Conservation (phyloP, 2,888 invertebrate species). For the Diadegma fenestrale region DNA sequence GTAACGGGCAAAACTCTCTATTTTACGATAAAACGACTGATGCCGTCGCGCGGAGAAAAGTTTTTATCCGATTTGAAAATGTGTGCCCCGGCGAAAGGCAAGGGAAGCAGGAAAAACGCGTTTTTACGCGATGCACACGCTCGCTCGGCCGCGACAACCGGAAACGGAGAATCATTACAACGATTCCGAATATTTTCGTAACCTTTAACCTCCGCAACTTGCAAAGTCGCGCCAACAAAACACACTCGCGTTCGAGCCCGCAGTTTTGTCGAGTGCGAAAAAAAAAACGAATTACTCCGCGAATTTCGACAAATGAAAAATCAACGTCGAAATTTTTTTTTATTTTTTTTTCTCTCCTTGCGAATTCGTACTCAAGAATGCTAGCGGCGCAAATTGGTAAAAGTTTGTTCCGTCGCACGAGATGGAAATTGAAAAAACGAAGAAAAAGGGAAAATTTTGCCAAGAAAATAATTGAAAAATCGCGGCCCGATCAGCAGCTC, state of each 20-base stretch:
- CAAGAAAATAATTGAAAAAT: slow-evolving; percentile 53
- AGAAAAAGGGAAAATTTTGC: slow-evolving; percentile 37
- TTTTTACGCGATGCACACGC: neutral
- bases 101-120: neutral
- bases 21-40: slow-evolving; percentile 44
- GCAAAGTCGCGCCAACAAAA: neutral
- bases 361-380: neutral
- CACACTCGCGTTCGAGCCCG: neutral
- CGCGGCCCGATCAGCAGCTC: slow-evolving; percentile 39
- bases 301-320: slow-evolving; percentile 10
- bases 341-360: neutral
- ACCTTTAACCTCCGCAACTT: neutral
- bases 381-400: slow-evolving; percentile 7
- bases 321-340: neutral
- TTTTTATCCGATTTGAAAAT: slow-evolving; percentile 38
- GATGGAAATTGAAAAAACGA: slow-evolving; percentile 9
- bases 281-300: neutral
- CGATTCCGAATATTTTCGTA: neutral
- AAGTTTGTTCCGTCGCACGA: slow-evolving; percentile 19
- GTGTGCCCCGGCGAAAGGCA: slow-evolving; percentile 15
- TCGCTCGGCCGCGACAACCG: neutral
- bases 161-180: slow-evolving; percentile 44
- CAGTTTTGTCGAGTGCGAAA: neutral
- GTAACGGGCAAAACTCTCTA: no score
- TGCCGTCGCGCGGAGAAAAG: slow-evolving; percentile 56